Evolutionary conservation across 2,888 invertebrate species (phyloP), one percentile per base, ranked within the genome.

Genomic region (Drosophila siamana): DNA sequence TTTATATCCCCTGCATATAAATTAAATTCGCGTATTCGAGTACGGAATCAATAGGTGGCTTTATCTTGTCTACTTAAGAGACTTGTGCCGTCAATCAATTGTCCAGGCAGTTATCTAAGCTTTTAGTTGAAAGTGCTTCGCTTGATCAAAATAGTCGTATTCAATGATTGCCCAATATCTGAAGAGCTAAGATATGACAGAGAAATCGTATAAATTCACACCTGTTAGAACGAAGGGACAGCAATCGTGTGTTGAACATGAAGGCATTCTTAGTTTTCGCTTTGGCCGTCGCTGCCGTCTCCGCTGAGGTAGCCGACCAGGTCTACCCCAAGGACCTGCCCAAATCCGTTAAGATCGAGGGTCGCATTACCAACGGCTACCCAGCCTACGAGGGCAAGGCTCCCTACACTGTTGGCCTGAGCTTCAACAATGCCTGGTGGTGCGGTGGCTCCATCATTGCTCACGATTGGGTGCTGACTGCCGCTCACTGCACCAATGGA

Each of bases 381-480:
- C 65, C 76, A 7, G 89, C 90, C 22, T 55, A 51, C 24, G 80
- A 71, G 38, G 85, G 86, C 15, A 84, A 88, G 68, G 81, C 88
- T 5, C 88, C 89, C 46, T 89, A 90, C 63, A 87, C 88, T 44
- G 86, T 89, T 8, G 90, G 88, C 8, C 76, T 90, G 46, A 62
- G 65, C 26, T 82, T 90, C 54, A 74, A 64, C 52, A 70, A 67
- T 41, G 69, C 69, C 50, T 83, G 80, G 73, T 90, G 84, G 86
- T 90, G 90, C 56, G 89, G 90, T 59, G 90, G 90, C 56, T 84
- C 90, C 5, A 63, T 90, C 51, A 90, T 90, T 59, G 80, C 73
- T 5, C 60, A 78, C 36, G 69, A 52, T 28, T 90, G 81, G 79
- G 70, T 90, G n/a, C 60, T 90, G 44, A 90, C 90, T 19, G 90